Base-by-base conservation (phyloP, 1,140 invertebrate genomes). In the Ephestia elutella region DNA sequence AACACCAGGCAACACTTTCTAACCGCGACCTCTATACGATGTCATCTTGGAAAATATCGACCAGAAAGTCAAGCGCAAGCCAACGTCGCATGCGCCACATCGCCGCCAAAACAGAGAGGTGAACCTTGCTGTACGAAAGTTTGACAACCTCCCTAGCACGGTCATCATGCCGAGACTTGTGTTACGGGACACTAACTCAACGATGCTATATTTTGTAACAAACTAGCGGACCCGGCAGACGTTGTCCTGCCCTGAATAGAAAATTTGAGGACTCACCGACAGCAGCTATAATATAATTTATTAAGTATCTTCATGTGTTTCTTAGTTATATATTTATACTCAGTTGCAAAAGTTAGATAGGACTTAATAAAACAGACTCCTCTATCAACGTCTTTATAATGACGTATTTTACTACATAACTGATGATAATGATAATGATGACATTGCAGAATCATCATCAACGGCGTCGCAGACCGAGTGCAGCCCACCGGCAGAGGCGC, bases 1-100 rank as follows among this genome's bases (percentile, higher is more conserved):
- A 96, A 96, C 82, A 94, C 94, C 65, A 82, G 95, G 48, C 92
- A 93, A 3, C 90, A 93, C 56, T 96, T 96, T 87, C 95, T 94
- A 0, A 95, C 94, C 0, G 93, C 93, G 38, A 95, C 94, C 78
- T 92, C 92, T 21, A 93, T 96, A 18, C 87, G 95, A 48, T 96
- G 94, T 77, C 94, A 96, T 85, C 94, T 96, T 69, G 95, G 94
- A 20, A 62, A 59, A 54, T 71, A 71, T 65, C 54, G 65, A 8
- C 54, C 69, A 13, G 59, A 19, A 25, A 48, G 11, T 35, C 54
- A 32, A n/a, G 48, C 30, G 28, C 13, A 28, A 44, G 38, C 32
- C 13, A 35, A 4, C 32, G 32, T 15, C 38, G 38, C 38, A 1
- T 44, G 38, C 38, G 38, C 38, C n/a, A 15, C 38, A 3, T 44